A percentile compares a stretch with the other conserved stretches of the same genome.
Conservation (phyloP, 2,113 vertebrate species). For the Tragelaphus strepsiceros region DNA sequence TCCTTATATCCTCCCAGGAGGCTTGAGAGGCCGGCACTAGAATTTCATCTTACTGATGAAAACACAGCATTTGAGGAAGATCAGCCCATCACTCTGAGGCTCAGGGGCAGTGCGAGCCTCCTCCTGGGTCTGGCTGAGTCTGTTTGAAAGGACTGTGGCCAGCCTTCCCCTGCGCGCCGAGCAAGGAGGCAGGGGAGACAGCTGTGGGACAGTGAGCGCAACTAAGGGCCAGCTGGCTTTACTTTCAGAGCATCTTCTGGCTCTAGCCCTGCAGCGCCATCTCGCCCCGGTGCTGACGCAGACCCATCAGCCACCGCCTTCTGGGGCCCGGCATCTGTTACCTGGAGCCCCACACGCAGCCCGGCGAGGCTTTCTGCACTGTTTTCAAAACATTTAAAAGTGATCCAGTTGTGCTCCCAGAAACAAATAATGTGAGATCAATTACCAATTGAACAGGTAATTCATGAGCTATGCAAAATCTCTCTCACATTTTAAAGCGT, state of each 20-base stretch:
- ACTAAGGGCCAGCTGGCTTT: background rate
- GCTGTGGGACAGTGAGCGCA: fast-evolving
- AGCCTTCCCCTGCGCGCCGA: fast-evolving
- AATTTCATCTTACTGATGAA: background rate
- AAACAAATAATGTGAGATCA: background rate
- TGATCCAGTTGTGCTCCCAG: background rate
- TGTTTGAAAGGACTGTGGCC: background rate
- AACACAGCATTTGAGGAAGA: fast-evolving
- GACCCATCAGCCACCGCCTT: fast-evolving
- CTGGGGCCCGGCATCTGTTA: fast-evolving
- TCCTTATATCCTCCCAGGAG: too few relatives aligned
- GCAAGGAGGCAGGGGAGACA: background rate
- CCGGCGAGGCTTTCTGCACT: background rate
- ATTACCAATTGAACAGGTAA: background rate
- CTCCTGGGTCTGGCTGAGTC: background rate
- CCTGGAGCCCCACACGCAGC: fast-evolving
- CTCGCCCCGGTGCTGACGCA: background rate
- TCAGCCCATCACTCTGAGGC: background rate
- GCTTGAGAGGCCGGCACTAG: background rate
- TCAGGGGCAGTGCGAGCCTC: background rate
- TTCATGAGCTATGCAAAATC: background rate
- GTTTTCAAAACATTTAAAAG: background rate
- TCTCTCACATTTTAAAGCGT: background rate
- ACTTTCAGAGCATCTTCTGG: background rate
- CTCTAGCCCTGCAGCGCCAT: background rate